Evolutionary conservation across 2,888 invertebrate genomes (phyloP).

Genomic region (Norana najaformis): DNA sequence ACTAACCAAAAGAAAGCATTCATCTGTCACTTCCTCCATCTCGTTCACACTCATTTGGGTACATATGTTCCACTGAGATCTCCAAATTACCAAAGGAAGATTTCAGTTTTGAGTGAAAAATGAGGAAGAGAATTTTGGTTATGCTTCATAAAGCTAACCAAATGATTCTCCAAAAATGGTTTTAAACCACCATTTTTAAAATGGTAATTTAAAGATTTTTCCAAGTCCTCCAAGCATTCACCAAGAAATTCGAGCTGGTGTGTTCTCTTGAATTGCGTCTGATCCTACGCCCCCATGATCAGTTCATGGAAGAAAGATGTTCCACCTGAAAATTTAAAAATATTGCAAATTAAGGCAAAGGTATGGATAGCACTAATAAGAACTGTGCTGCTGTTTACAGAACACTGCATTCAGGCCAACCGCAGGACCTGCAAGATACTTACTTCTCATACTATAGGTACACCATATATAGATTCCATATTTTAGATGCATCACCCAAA

Average conservation of each 20-base stretch:
- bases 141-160: too few species aligned
- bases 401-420: neutral
- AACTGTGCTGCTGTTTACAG: neutral
- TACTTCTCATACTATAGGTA: neutral
- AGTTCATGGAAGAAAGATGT: neutral
- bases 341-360: neutral
- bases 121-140: neutral
- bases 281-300: neutral
- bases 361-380: neutral
- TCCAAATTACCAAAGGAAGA: neutral
- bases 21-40: slow-evolving; percentile 18
- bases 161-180: neutral
- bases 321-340: neutral
- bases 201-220: neutral
- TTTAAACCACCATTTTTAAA: neutral
- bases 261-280: neutral
- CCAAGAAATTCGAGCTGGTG: neutral
- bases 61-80: neutral
- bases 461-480: too few species aligned
- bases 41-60: neutral
- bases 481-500: too few species aligned
- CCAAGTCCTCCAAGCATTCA: neutral
- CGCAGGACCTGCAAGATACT: neutral
- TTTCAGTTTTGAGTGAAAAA: neutral
- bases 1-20: slow-evolving; percentile 20